Base-by-base conservation (phyloP, 2,888 invertebrate genomes). In the Drosophila stalkeri region DNA sequence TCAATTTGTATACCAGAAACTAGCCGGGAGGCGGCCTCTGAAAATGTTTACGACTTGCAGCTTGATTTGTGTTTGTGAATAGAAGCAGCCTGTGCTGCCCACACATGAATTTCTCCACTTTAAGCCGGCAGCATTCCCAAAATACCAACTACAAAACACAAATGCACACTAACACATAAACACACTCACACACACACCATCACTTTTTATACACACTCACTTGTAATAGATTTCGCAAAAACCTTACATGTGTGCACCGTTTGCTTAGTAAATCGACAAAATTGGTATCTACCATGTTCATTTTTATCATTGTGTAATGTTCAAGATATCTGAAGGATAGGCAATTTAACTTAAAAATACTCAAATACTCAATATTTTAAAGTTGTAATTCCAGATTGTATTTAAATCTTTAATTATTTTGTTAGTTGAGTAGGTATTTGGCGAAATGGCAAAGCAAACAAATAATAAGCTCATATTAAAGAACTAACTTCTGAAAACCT, bases 21-120 rank as follows among this genome's bases (percentile, higher is more conserved):
- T 14, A 16, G 41, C 27, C 20, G 12, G 9, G 9, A 62, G 43
- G 49, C 64, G 51, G 52, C 27, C 49, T 31, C 56, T 54, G 57
- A 64, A 61, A 43, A 54, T 51, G 54, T 64, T 64, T 64, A 66
- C 59, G 63, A 52, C 60, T 44, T 61, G 60, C 59, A 61, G 57
- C 57, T 67, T 72, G 57, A 73, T 76, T 77, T 77, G 66, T 77
- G 63, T 54, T 72, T 54, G 43, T 61, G 39, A 55, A 70, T 43
- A 27, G 39, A 39, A 59, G 51, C 14, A 14, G 37, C 5, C 16
- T 23, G 23, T 35, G 31, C 23, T 37, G 35, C 20, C 39, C 59
- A 41, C 33, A 33, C 33, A 18, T 23, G 18, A 12, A 47, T 59
- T 44, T 11, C 23, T 35, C n/a, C 23, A 9, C 39, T 43, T 33